A percentile compares a stretch with the other conserved stretches of the same genome.
These are phyloP conservation scores for Gallirallus australis DNA, from an alignment of 2,797 vertebrate species.

Conservation along the genomic window DNA sequence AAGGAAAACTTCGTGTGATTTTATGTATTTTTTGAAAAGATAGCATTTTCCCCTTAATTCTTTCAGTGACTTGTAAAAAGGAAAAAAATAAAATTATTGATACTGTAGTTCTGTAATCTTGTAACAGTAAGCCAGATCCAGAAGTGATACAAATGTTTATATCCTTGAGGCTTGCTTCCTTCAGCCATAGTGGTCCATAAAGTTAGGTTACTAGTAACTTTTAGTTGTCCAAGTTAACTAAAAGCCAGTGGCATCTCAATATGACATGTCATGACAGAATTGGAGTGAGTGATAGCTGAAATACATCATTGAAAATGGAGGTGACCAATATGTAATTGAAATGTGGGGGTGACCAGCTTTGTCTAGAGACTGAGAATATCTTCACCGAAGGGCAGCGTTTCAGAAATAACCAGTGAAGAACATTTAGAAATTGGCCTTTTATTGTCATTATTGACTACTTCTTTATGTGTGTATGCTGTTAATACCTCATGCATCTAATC, in stretches of 20 bases:
- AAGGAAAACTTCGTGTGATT: neutral
- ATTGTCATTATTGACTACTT: neutral
- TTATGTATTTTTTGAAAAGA: neutral
- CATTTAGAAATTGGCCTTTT: neutral
- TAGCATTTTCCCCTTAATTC: neutral
- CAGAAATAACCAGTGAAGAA: neutral
- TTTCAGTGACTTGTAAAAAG: neutral
- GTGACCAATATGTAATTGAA: neutral
- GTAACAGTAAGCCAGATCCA: neutral
- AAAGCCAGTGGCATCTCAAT: neutral
- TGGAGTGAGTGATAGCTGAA: neutral
- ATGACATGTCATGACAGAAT: rapidly evolving
- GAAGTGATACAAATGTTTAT: neutral
- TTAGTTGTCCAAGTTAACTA: neutral
- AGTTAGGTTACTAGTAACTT: neutral
- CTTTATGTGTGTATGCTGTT: neutral
- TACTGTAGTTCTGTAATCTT: neutral
- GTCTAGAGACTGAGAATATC: neutral
- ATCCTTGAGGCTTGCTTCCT: rapidly evolving
- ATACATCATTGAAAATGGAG: neutral
- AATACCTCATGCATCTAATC: neutral
- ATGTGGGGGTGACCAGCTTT: neutral
- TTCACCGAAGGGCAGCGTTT: neutral
- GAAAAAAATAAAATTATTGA: neutral
- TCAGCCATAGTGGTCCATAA: neutral